phyloP scores from a whole-genome alignment of 1,140 invertebrate species.

The Sycophaga agraensis region DNA sequence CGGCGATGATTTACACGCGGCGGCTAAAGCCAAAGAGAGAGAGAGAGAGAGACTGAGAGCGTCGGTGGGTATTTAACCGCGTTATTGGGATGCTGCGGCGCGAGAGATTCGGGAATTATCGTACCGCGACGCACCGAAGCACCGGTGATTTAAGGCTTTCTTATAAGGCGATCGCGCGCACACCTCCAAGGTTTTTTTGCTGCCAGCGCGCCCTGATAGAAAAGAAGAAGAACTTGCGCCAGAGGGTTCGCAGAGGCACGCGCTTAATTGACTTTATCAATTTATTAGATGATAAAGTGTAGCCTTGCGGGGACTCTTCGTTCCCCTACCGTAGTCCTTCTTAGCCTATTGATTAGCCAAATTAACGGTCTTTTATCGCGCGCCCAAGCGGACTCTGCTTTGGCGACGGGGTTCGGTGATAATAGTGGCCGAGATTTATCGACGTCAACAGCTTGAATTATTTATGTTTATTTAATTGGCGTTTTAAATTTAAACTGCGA shows the following conservation, averaged over 20 bases:
- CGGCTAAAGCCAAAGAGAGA: background rate
- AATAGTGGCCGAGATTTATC: too few species aligned
- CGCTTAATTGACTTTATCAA: conserved; percentile 27
- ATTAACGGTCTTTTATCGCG: background rate
- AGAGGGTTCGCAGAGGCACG: too few species aligned
- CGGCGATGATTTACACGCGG: conserved; percentile 7
- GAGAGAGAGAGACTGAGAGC: background rate
- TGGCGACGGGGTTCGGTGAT: too few species aligned
- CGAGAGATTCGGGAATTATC: conserved; percentile 25
- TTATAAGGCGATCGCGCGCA: conserved; percentile 13
- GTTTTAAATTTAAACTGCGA: too few species aligned
- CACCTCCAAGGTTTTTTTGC: background rate
- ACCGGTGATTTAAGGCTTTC: conserved; percentile 21
- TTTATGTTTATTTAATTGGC: too few species aligned
- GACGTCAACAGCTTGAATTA: too few species aligned
- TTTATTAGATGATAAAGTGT: conserved; percentile 21
- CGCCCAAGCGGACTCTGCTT: too few species aligned
- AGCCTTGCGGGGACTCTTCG: background rate
- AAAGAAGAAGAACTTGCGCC: too few species aligned
- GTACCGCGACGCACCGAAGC: background rate
- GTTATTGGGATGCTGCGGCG: conserved; percentile 17
- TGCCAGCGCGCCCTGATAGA: background rate
- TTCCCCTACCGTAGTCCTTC: too few species aligned
- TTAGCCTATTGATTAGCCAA: background rate
- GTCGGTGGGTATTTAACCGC: conserved; percentile 8